Base-by-base conservation (phyloP, 2,888 invertebrate genomes). In the Quadroppia sp. region DNA sequence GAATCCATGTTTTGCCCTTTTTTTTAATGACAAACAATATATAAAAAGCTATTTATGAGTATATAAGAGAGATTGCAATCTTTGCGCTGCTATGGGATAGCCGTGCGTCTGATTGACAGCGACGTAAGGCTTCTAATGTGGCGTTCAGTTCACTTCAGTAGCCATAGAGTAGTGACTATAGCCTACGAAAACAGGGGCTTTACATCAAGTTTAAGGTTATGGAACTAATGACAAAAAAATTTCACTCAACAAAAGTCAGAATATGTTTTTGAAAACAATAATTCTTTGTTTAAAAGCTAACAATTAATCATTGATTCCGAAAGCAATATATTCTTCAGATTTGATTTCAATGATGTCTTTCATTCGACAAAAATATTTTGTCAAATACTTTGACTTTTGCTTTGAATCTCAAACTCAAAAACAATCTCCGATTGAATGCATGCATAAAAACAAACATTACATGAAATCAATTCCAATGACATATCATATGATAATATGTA, bases 101-200 rank as follows among this genome's bases (percentile, higher is more conserved):
- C 25, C 64, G 20, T 64, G 64, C 17, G 64, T 64, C 64, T 64
- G 64, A 64, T 64, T 64, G 64, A 64, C 64, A 36, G 64, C 50
- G 64, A 64, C 64, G 64, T 64, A 36, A 64, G 36, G 64, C 36
- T 64, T 64, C 40, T 64, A 64, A 64, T 64, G 64, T 64, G n/a
- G 64, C 64, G 64, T 64, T 36, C 32, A 36, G 36, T 36, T 4
- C 36, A n/a, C 36, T 36, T 36, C 45, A 64, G 64, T 64, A 36
- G 64, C 40, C 30, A 64, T 64, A n/a, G 11, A 64, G 64, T 64
- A 64, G n/a, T 20, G 20, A 20, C 64, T 36, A n/a, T 20, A 36
- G 36, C 6, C 32, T n/a, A 32, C 20, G 20, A 64, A 64, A 40
- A 32, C 2, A 20, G 36, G 17, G 64, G 36, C 64, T n/a, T n/a